Evolutionary conservation across 2,797 vertebrate species (phyloP), one percentile per base, ranked within the genome.

Genomic region (Gymnopithys bicolor): DNA sequence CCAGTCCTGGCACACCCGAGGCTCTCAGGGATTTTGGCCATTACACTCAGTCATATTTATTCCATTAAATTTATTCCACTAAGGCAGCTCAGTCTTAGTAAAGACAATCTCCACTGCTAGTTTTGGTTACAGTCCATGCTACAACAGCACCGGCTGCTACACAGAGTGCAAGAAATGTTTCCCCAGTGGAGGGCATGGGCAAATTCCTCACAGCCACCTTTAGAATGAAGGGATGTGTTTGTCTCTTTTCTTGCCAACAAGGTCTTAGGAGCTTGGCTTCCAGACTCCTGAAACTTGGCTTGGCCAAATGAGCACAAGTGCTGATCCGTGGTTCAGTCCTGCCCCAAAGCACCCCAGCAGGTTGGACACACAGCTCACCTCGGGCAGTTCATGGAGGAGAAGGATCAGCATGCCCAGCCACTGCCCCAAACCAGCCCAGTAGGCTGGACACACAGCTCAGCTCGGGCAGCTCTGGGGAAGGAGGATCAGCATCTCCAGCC

Each of bases 311-410:
- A 68, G 35, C 1, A 3, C 18, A 3, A 3, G 25, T 48, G 89
- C 19, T 0, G 4, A 62, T 51, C 69, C 0, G 0, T 30, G 60
- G 25, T 49, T 75, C 41, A 52, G 56, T 45, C 19, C 3, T 41
- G 58, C 39, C 8, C 33, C 33, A 69, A 25, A 43, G 23, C 15
- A 19, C 8, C 22, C 3, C 39, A 41, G 39, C 35, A 28, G 64
- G 49, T 27, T 51, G 49, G 27, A 51, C 49, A 28, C 49, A 51
- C 49, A 51, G 27, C 49, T 51, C 49, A 28, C 49, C 49, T 27
- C 10, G 19, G 45, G 45, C 45, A 45, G 45, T 21, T 45, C 19
- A 41, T 21, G 19, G 45, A 30, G 19, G 19, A 30, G 74, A 41
- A 41, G 28, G 39, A 33, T 68, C 37, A 37, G 37, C 37, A 37